Evolutionary conservation across 2,113 vertebrate genomes (phyloP).

Genomic region (Brevimyrus niger): DNA sequence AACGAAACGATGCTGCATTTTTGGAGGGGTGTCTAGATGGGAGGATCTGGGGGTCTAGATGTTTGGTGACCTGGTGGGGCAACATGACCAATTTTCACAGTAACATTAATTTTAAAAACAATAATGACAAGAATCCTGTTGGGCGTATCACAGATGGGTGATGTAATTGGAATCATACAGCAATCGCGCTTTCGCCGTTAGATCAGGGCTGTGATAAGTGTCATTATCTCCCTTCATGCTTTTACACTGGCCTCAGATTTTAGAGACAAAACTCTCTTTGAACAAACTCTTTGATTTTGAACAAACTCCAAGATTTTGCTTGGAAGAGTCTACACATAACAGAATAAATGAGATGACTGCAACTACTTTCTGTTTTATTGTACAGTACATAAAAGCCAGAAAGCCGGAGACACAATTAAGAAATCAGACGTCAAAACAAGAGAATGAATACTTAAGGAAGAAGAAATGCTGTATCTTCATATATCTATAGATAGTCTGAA

Average conservation of each 20-base stretch:
- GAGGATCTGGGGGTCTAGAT: neutral
- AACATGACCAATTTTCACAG: neutral
- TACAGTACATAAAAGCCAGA: neutral
- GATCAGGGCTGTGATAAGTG: neutral
- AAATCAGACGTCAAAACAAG: neutral
- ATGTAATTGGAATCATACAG: neutral
- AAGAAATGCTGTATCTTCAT: neutral
- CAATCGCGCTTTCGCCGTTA: neutral
- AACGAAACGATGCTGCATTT: neutral
- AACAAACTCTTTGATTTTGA: neutral
- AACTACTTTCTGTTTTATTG: neutral
- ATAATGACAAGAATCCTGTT: neutral
- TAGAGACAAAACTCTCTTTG: neutral
- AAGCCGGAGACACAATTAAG: neutral
- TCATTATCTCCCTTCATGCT: neutral
- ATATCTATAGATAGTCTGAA: slow-evolving; percentile 13
- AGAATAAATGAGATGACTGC: neutral
- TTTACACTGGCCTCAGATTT: neutral
- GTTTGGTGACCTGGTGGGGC: neutral
- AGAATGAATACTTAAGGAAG: slow-evolving; percentile 13
- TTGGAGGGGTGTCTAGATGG: neutral
- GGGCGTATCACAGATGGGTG: neutral
- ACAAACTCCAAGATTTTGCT: neutral
- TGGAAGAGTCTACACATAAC: neutral
- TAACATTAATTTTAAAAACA: neutral